Evolutionary conservation across 2,797 vertebrate species (phyloP).

Genomic region (Pygocentrus nattereri): DNA sequence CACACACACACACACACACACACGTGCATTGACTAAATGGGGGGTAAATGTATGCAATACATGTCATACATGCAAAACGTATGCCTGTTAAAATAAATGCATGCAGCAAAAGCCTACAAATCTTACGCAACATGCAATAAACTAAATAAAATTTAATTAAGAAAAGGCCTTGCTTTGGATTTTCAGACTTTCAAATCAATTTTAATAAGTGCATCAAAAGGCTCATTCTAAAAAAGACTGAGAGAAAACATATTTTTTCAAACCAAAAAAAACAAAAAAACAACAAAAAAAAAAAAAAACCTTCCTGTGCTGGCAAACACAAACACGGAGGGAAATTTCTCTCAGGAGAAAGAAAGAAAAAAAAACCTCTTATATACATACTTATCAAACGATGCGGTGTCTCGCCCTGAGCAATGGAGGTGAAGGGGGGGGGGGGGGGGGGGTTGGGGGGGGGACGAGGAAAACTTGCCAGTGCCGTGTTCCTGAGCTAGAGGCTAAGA

Average conservation of each 20-base stretch:
- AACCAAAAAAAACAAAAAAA: neutral
- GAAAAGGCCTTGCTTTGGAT: too few relatives aligned
- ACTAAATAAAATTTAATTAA: neutral
- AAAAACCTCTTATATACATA: conserved; percentile 65
- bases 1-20: too few relatives aligned
- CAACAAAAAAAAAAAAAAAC: neutral
- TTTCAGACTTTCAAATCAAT: too few relatives aligned
- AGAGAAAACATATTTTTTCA: neutral
- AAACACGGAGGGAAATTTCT: conserved; percentile 69
- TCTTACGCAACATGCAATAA: neutral
- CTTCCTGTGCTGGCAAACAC: conserved; percentile 24
- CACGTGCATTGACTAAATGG: too few relatives aligned
- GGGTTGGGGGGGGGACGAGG: conserved; percentile 26
- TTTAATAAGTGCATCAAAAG: neutral
- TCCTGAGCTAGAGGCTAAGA: conserved; percentile 80
- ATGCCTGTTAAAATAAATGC: too few relatives aligned
- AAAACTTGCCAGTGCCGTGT: conserved; percentile 73
- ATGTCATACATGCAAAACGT: too few relatives aligned
- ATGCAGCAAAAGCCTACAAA: too few relatives aligned
- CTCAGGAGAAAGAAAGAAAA: conserved; percentile 71
- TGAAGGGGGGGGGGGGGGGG: conserved; percentile 1
- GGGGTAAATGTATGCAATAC: too few relatives aligned
- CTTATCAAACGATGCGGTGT: conserved; percentile 79
- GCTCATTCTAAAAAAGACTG: neutral
- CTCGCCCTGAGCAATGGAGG: conserved; percentile 72